Evolutionary conservation across 2,113 vertebrate species (phyloP).

Genomic region (Psammodynastes pulverulentus): DNA sequence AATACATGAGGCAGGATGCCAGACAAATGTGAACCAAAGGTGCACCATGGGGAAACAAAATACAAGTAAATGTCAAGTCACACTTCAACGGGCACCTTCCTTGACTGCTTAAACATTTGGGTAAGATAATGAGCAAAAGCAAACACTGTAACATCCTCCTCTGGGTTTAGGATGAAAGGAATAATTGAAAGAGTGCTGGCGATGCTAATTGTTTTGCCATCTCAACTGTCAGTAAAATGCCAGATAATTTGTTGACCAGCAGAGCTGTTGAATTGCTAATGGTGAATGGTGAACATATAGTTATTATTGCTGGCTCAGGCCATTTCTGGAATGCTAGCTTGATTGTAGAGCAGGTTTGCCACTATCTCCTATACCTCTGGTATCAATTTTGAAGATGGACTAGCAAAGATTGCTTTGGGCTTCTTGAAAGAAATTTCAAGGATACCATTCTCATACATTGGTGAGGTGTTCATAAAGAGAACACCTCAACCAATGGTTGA

Average conservation of each 20-base stretch:
- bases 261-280: neutral
- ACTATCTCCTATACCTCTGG: neutral
- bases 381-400: fast-evolving
- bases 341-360: neutral
- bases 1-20: slow-evolving; percentile 48
- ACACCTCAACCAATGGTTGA: slow-evolving; percentile 56
- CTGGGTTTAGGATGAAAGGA: slow-evolving; percentile 23
- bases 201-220: slow-evolving; percentile 33
- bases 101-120: slow-evolving; percentile 48
- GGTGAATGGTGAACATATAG: neutral
- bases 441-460: neutral
- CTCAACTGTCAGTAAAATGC: neutral
- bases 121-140: slow-evolving; percentile 48
- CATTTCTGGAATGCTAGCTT: neutral
- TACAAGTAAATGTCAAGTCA: slow-evolving; percentile 43
- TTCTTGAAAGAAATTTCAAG: neutral
- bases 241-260: neutral
- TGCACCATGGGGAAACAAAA: slow-evolving; percentile 16
- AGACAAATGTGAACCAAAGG: slow-evolving; percentile 45
- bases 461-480: slow-evolving; percentile 13
- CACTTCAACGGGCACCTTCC: slow-evolving; percentile 36
- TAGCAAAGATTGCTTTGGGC: fast-evolving
- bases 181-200: neutral
- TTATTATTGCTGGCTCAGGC: slow-evolving; percentile 11
- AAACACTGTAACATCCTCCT: slow-evolving; percentile 34